These are phyloP conservation scores for Ginglymostoma cirratum DNA, from an alignment of 2,113 vertebrate genomes.

Conservation along the genomic window DNA sequence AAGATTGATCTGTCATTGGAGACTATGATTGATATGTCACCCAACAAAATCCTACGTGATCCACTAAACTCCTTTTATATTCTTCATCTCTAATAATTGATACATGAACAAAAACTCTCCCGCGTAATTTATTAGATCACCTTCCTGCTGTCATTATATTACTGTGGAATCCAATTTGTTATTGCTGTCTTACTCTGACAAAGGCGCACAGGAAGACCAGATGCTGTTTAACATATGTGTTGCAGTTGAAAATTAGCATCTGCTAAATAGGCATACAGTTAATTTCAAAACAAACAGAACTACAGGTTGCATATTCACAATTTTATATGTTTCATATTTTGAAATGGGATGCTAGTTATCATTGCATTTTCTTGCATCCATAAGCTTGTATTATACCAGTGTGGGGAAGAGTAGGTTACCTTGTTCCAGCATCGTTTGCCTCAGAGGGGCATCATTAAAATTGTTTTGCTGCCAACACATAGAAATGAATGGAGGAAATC, in stretches of 20 bases:
- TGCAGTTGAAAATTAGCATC: neutral
- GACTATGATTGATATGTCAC: neutral
- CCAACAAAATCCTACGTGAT: neutral
- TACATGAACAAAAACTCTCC: neutral
- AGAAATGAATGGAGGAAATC: neutral
- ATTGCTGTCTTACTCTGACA: neutral
- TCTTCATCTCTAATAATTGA: constrained; percentile 1
- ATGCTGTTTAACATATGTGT: neutral
- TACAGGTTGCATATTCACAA: neutral
- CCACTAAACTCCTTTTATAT: neutral
- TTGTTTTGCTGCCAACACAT: neutral
- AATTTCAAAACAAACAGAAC: neutral
- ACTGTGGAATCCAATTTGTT: neutral
- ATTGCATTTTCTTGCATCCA: neutral
- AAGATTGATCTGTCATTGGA: neutral
- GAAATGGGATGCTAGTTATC: neutral
- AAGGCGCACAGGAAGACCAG: neutral
- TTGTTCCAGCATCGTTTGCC: neutral
- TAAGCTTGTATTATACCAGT: neutral
- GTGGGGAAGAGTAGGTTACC: neutral
- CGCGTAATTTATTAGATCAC: neutral
- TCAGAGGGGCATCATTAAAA: neutral
- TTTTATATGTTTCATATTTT: neutral
- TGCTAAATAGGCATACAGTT: neutral
- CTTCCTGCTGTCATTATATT: neutral